Evolutionary conservation across 2,113 vertebrate genomes (phyloP), one percentile per base, ranked within the genome.

Genomic region (Psittacula cyanocephala): DNA sequence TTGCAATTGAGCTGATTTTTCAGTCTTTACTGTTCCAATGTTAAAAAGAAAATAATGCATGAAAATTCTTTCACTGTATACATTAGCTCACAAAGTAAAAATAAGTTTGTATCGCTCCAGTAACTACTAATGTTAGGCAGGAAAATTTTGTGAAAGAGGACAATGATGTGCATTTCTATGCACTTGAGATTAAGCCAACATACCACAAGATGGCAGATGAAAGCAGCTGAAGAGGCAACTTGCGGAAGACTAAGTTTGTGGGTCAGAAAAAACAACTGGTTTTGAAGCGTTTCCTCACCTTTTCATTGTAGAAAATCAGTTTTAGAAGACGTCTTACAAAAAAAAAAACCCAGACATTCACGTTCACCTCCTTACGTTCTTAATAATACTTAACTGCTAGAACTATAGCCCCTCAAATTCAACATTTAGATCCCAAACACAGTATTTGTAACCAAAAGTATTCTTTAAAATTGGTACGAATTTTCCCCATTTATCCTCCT

Each of bases 161-260:
- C 77, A 72, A 57, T 33, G 13, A 43, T 28, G 5, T 88, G 33
- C 6, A 63, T 78, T 90, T 72, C 47, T 74, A 35, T 77, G n/a
- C 79, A 43, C 87, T 72, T 96, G 96, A 97, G 96, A 93, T 97
- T 93, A 88, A 94, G 29, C 65, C 52, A 91, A 82, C 33, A 41
- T 20, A 47, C 95, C 97, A 97, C 96, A 96, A 97, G 96, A 95
- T 97, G 97, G 96, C 96, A 97, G 92, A 84, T 97, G 69, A 95
- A 96, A 47, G 91, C 96, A 96, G 12, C 44, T 81, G 41, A 95
- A 82, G 64, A 69, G n/a, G 31, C 15, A 78, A 47, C 8, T 39
- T 33, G 27, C 4, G 52, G 29, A 46, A 63, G 70, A 76, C 44
- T 27, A 79, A 41, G 6, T 47, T 64, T 52, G 17, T 53, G 20